Evolutionary conservation across 2,113 vertebrate species (phyloP), one percentile per base, ranked within the genome.

Genomic region (Spizaetus ornatus): DNA sequence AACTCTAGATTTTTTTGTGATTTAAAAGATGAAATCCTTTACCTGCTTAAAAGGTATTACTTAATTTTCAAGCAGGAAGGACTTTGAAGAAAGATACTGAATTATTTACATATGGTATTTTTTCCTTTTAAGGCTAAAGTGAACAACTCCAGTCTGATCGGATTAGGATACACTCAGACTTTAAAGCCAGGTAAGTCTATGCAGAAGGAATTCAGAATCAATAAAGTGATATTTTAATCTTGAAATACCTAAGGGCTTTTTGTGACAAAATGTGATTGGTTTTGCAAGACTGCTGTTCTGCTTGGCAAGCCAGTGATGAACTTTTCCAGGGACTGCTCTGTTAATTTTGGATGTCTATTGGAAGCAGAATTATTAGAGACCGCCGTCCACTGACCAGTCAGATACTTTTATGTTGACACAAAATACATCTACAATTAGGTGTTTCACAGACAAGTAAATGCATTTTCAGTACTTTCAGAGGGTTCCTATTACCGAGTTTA

Each of bases 61-160:
- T 73, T 72, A 23, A 34, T 48, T 82, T 73, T 79, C 20, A 58
- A 47, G n/a, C 8, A 17, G 5, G 7, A 56, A 72, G n/a, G 42
- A 43, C 26, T 76, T 63, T 55, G 36, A 86, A 91, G 77, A 34
- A 85, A 82, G 45, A 58, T 36, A 58, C 5, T 8, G 7, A 29
- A 67, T 83, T 23, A 90, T 42, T 94, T 63, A 72, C 11, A 7
- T 78, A 17, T 0, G 17, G 25, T 82, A 16, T 90, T 48, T 95
- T 92, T 94, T 80, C 86, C 56, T 53, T 78, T 92, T n/a, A 94
- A 99, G 99, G 99, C 99, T 96, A 99, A 99, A 98, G 99, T 99
- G 98, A 99, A 99, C 98, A 99, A 99, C 96, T 99, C 99, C 93
- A 99, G 99, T 94, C 99, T 99, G 26, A 99, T 99, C 21, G 99